Percentiles rank a stretch among this genome's conserved stretches.
These are phyloP conservation scores for Lacerta viridis DNA, from an alignment of 2,797 vertebrate genomes.

Conservation along the genomic window DNA sequence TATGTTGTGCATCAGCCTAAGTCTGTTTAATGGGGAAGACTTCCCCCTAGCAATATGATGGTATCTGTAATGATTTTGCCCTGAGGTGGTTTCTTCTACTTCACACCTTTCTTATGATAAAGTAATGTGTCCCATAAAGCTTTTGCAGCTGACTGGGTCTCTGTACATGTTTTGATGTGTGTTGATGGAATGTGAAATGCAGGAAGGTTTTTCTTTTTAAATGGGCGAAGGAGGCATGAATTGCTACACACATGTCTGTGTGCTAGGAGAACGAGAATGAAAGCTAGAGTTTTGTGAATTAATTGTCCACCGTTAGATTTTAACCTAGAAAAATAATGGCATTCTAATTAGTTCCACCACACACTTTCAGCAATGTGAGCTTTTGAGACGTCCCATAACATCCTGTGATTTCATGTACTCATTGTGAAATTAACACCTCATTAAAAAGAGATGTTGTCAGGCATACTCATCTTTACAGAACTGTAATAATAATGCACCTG, in stretches of 20 bases:
- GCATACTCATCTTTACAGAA: neutral
- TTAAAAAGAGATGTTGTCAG: conserved; percentile 41
- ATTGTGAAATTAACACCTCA: conserved; percentile 30
- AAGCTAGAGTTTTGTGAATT: neutral
- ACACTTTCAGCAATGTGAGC: conserved; percentile 14
- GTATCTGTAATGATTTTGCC: neutral
- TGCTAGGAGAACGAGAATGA: neutral
- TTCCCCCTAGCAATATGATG: neutral
- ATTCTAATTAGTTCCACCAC: conserved; percentile 20
- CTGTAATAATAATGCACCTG: neutral
- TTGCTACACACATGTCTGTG: neutral
- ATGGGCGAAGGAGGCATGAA: neutral
- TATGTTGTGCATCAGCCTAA: neutral
- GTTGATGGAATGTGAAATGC: neutral
- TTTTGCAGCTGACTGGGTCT: neutral
- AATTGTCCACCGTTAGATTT: conserved; percentile 10
- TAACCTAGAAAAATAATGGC: conserved; percentile 10
- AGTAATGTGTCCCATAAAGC: neutral
- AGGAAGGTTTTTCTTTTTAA: neutral
- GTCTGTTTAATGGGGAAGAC: neutral
- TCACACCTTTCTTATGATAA: neutral
- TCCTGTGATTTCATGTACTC: conserved; percentile 6
- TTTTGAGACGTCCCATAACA: conserved; percentile 22
- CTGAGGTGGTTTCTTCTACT: neutral
- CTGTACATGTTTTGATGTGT: neutral